A percentile compares a stretch with the other conserved stretches of the same genome.
These are phyloP conservation scores for Ctenomys sociabilis DNA, from an alignment of 2,113 vertebrate genomes.

Conservation along the genomic window DNA sequence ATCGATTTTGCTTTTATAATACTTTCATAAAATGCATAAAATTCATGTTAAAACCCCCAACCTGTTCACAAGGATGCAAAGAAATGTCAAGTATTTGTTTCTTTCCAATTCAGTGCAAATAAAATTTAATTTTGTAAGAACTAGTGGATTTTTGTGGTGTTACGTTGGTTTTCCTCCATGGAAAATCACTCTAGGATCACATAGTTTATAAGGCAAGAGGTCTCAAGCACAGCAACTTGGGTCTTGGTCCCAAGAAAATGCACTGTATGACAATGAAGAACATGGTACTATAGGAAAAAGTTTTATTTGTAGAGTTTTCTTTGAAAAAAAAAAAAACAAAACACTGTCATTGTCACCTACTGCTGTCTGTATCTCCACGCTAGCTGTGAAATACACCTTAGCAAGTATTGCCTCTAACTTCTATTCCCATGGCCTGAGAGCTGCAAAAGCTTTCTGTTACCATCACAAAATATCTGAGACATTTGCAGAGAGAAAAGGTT, in stretches of 20 bases:
- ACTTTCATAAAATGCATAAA: not conserved
- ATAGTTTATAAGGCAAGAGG: not conserved
- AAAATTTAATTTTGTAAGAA: constrained; percentile 27
- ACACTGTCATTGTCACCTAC: not conserved
- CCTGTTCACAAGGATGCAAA: not conserved
- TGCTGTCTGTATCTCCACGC: not conserved
- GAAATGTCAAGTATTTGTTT: not conserved
- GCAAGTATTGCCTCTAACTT: not conserved
- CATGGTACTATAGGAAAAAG: not conserved
- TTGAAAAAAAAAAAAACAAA: no score
- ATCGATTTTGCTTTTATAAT: not conserved
- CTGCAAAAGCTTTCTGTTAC: not conserved
- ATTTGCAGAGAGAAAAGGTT: not conserved
- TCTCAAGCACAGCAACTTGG: not conserved
- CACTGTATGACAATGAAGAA: not conserved
- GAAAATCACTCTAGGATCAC: not conserved
- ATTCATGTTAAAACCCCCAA: not conserved
- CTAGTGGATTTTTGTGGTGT: not conserved
- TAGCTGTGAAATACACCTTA: not conserved
- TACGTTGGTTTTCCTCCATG: not conserved
- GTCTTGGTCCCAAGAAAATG: not conserved
- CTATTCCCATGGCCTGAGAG: not conserved
- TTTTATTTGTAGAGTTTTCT: not conserved
- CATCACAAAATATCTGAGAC: not conserved
- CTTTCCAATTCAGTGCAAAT: not conserved